These are phyloP conservation scores for Ardeotis arabs DNA, from an alignment of 2,113 vertebrate species.

Conservation along the genomic window DNA sequence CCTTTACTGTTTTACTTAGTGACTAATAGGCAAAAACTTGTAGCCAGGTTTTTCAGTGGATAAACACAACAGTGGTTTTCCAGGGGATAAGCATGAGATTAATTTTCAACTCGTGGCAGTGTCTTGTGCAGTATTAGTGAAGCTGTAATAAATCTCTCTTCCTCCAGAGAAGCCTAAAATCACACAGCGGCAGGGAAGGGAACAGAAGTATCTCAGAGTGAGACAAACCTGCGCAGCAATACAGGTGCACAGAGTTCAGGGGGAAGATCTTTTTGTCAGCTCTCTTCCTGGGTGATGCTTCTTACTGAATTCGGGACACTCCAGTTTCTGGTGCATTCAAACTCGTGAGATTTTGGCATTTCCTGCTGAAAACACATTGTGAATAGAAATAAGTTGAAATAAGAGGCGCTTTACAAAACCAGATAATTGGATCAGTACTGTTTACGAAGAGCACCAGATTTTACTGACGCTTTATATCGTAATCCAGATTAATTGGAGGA, in stretches of 20 bases:
- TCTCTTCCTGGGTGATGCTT: no score
- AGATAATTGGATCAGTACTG: not conserved
- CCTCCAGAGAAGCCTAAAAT: no score
- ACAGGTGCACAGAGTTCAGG: no score
- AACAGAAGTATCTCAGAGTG: no score
- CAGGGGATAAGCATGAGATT: no score
- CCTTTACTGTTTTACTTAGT: fast-evolving
- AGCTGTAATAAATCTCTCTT: not conserved
- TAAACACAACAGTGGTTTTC: not conserved
- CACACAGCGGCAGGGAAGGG: no score
- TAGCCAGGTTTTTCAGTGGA: not conserved
- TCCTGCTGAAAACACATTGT: not conserved
- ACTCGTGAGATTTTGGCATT: not conserved
- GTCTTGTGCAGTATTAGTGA: not conserved
- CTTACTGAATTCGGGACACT: not conserved
- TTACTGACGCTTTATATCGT: not conserved
- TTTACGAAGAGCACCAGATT: not conserved
- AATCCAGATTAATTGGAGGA: not conserved
- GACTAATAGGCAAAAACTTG: fast-evolving
- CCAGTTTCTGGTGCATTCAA: not conserved
- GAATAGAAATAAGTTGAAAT: not conserved
- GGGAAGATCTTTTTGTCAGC: no score
- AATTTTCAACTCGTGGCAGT: not conserved
- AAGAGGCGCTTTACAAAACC: not conserved
- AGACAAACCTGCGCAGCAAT: no score